These are phyloP conservation scores for Gouania willdenowi DNA, from an alignment of 2,797 vertebrate genomes.

Conservation along the genomic window DNA sequence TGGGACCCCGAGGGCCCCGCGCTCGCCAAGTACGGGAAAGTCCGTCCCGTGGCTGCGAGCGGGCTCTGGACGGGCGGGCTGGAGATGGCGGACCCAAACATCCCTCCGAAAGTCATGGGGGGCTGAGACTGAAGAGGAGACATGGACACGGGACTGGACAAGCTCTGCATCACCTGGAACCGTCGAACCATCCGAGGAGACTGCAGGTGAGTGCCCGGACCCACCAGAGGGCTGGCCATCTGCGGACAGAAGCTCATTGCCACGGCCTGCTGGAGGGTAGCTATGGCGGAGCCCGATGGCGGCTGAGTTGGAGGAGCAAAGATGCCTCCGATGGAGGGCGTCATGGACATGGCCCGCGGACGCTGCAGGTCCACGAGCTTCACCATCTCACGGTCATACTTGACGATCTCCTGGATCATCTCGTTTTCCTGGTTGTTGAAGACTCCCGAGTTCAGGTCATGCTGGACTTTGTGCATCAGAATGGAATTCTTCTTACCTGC, in stretches of 20 bases:
- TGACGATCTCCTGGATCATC: conserved; percentile 98
- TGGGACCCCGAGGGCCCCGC: conserved; percentile 80
- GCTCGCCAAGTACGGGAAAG: conserved; percentile 76
- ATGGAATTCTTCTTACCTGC: conserved; percentile 97
- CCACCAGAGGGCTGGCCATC: conserved; percentile 85
- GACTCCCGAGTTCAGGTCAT: conserved; percentile 92
- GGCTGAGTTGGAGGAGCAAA: conserved; percentile 83
- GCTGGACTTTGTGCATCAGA: conserved; percentile 95
- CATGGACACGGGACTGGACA: conserved; percentile 81
- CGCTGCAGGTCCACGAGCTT: conserved; percentile 91
- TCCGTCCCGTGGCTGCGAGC: conserved; percentile 73
- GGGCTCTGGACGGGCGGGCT: conserved; percentile 82
- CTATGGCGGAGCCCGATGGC: conserved; percentile 87
- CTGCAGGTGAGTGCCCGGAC: conserved; percentile 76
- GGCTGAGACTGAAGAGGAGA: conserved; percentile 81
- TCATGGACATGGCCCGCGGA: conserved; percentile 79
- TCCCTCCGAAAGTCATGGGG: conserved; percentile 64
- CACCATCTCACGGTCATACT: conserved; percentile 97
- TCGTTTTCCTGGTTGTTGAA: conserved; percentile 98
- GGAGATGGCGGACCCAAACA: conserved; percentile 64
- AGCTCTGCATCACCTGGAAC: conserved; percentile 82
- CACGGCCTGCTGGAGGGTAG: conserved; percentile 93
- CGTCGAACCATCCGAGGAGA: conserved; percentile 89
- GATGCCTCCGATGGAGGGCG: conserved; percentile 77
- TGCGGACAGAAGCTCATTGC: conserved; percentile 98